phyloP scores from a whole-genome alignment of 2,888 invertebrate genomes.

The Oeneis ivallda region DNA sequence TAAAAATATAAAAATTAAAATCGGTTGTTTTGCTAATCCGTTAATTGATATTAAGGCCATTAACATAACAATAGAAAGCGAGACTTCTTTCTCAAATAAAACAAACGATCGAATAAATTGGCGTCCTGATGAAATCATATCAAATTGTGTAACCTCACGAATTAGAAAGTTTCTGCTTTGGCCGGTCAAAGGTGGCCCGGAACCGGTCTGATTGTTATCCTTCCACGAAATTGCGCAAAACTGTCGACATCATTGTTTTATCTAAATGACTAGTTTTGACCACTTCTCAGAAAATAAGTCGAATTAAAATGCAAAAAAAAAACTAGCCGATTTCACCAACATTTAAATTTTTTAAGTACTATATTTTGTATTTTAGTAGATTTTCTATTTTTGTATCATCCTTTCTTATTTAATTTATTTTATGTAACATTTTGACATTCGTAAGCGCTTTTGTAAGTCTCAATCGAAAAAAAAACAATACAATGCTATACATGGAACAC shows the following conservation, averaged over 20 bases:
- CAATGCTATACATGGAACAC: too few species aligned
- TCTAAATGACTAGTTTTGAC: slow-evolving; percentile 1
- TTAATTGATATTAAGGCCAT: background rate
- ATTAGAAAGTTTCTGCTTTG: slow-evolving; percentile 2
- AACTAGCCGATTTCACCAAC: too few species aligned
- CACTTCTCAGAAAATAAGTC: background rate
- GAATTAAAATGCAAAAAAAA: background rate
- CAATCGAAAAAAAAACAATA: too few species aligned
- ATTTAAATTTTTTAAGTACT: too few species aligned
- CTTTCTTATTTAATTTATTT: background rate
- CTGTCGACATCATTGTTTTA: slow-evolving; percentile 2
- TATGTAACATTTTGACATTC: background rate
- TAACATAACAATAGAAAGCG: slow-evolving; percentile 14
- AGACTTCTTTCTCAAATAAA: slow-evolving; percentile 5
- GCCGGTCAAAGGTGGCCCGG: background rate
- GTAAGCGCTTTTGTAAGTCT: background rate
- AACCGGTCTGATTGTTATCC: slow-evolving; percentile 5
- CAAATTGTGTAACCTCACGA: slow-evolving; percentile 11
- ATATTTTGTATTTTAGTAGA: too few species aligned
- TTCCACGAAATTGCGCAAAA: background rate
- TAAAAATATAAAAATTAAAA: too few species aligned
- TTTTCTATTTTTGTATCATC: background rate
- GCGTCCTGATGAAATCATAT: slow-evolving; percentile 12
- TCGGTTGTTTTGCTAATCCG: too few species aligned
- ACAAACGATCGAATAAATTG: slow-evolving; percentile 11